Evolutionary conservation across 2,888 invertebrate species (phyloP), one percentile per base, ranked within the genome.

Genomic region (Scelioninae gen. 1): DNA sequence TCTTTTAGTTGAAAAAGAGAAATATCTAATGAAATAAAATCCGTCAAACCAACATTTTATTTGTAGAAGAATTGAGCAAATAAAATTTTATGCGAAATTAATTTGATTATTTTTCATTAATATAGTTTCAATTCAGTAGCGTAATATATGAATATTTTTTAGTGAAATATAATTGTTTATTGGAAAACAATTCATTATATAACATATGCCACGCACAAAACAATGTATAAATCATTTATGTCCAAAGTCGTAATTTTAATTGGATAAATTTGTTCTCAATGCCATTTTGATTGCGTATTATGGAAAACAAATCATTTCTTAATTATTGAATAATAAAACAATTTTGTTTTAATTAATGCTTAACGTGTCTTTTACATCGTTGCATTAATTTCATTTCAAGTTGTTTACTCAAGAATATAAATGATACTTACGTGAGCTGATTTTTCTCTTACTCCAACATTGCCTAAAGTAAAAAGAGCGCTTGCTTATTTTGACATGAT

Each of bases 331-430:
- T 23, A 51, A 51, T 11, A 29, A 29, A 51, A 8, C 8, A 51
- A 51, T 58, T 40, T 40, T 40, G 23, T 23, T 43, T 58, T 58
- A 58, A 58, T 58, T 40, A 40, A 40, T 32, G 23, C 16, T 23
- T 5, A n/a, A 15, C 58, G 23, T 29, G 13, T 0, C 16, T 58
- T 40, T 23, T 58, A 23, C 11, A 8, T 10, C 38, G 6, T 11
- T 7, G 40, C 40, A 40, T 40, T 34, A 40, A 58, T 23, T 43
- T 23, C 16, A 10, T 43, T 40, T 58, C 38, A 38, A 38, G 38
- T 38, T 38, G 56, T 40, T 38, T 56, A 38, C 56, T 9, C 8
- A 6, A 38, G 34, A 56, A 16, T 34, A 56, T 6, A 16, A 56
- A 38, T 56, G 34, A 40, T 34, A 56, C 13, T 51, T 51, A 51